Conservation (phyloP, 2,113 vertebrate genomes). For the Lagopus leucura region DNA sequence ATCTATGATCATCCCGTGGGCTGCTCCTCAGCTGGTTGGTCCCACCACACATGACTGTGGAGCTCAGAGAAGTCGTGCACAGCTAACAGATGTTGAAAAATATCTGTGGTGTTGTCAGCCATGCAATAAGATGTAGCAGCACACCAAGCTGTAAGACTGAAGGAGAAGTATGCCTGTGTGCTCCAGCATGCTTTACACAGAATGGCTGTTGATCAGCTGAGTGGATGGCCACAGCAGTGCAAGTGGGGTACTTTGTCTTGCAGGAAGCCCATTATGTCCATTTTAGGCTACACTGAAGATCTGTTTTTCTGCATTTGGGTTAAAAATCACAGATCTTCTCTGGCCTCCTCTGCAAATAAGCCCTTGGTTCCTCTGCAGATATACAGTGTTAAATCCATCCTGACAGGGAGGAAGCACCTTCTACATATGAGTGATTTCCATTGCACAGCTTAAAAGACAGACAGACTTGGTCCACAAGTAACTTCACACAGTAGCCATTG, state of each 20-base stretch:
- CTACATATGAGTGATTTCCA: background rate
- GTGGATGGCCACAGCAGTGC: background rate
- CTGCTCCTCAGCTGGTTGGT: accelerated
- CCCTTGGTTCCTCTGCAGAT: background rate
- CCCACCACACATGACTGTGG: accelerated
- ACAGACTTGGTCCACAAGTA: background rate
- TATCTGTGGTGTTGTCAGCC: background rate
- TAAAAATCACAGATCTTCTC: background rate
- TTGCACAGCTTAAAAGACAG: background rate
- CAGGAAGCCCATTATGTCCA: background rate
- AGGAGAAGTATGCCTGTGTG: background rate
- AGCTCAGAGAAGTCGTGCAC: background rate
- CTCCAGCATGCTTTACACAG: accelerated
- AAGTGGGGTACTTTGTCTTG: background rate
- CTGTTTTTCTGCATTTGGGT: background rate
- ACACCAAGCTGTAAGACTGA: background rate
- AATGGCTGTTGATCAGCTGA: accelerated
- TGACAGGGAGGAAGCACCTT: background rate
- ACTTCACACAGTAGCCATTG: background rate
- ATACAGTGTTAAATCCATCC: accelerated
- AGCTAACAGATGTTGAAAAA: background rate
- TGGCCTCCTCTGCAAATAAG: background rate
- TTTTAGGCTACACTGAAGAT: background rate
- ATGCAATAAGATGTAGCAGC: background rate
- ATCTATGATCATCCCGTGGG: too few relatives aligned